Evolutionary conservation across 1,140 invertebrate genomes (phyloP), one percentile per base, ranked within the genome.

Genomic region (Papilio dardanus): DNA sequence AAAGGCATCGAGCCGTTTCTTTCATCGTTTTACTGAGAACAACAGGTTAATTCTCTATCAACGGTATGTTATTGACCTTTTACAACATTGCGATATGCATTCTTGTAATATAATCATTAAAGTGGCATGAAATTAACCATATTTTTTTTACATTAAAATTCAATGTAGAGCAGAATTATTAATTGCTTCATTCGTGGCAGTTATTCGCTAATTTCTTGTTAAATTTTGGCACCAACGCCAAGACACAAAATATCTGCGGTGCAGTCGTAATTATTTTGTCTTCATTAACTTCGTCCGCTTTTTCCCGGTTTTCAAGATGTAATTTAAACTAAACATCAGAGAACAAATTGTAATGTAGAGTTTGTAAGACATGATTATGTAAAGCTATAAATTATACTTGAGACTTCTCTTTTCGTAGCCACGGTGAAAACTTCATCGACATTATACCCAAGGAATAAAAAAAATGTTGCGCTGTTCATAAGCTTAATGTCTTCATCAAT

Each of bases 401-500:
- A 58, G 30, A 24, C 54, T 58, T 50, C 46, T 50, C n/a, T n/a
- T 50, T 58, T 58, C 54, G 50, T 54, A 2, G 4, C 24, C 12
- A 58, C 54, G 8, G 24, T 28, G 54, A 58, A 58, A 71, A 71
- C 67, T 46, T 66, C 74, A 67, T n/a, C 19, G 21, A 24, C 19
- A 2, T 7, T n/a, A 50, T 50, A 54, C 28, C 28, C 24, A 37
- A 76, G 73, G 66, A 84, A 81, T 85, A 83, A 77, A 74, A 76
- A 78, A 80, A 82, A 79, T 88, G 78, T 85, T 85, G 77, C 84
- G 79, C 78, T 71, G 80, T 84, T 83, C 81, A 83, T 81, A 85
- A 85, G 83, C 82, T 87, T 90, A 89, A 93, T 91, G 88, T 93
- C 91, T 93, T 92, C 90, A 93, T 93, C 89, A 92, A 93, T 93